Evolutionary conservation across 2,113 vertebrate genomes (phyloP), one percentile per base, ranked within the genome.

Genomic region (Echinops telfairi): DNA sequence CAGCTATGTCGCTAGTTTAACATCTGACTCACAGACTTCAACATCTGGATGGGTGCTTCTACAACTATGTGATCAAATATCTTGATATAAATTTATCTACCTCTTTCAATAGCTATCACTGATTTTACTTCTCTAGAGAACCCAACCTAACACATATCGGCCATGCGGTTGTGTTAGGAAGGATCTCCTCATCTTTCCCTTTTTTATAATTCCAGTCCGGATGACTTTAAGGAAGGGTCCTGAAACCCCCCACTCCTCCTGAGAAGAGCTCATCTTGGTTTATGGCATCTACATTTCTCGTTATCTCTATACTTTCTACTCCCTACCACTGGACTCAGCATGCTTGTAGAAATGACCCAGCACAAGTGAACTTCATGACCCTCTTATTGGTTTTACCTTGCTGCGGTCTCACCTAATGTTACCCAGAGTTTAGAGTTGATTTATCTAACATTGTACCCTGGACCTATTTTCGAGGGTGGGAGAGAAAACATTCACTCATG

Each of bases 261-360:
- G 77, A 20, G n/a, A 57, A 40, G 84, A 11, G 31, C 14, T 19
- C 14, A 0, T 31, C 70, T n/a, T 23, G 6, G 17, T 36, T 58
- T 76, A 22, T 1, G 27, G n/a, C 2, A 0, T 9, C 88, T 19
- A 10, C 4, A 0, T 0, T 0, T 68, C 15, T n/a, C n/a, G n/a
- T n/a, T n/a, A n/a, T n/a, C n/a, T n/a, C n/a, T 27, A 9, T 6
- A 16, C 23, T 58, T 31, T 3, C 8, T 12, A 33, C 5, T 76
- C 73, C 27, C 38, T 6, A 40, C 36, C 38, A 40, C 73, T 27
- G 23, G 23, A 38, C 8, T 17, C 33, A 12, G 25, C 1, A 6
- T 9, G 4, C 68, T 27, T 47, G 25, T 16, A 23, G 29, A 31
- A 17, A 4, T 38, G 43, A 25, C 16, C 66, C 60, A 3, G 53